Percentiles rank a stretch among this genome's conserved stretches.
These are phyloP conservation scores for Calephelis virginiensis DNA, from an alignment of 1,140 invertebrate genomes.

Conservation along the genomic window DNA sequence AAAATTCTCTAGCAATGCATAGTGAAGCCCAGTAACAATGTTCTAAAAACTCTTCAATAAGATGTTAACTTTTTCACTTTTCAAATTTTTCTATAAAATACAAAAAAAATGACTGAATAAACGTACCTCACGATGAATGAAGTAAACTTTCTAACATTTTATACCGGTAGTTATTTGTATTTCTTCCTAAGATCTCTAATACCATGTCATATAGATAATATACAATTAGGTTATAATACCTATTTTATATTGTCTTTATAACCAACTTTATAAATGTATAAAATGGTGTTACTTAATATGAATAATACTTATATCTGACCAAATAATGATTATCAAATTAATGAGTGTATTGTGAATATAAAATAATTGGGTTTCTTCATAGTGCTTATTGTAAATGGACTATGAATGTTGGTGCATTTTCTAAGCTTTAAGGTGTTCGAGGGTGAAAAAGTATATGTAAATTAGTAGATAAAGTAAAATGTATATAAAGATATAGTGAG, in stretches of 20 bases:
- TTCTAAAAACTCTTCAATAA: too few relatives aligned
- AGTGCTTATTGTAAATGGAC: not conserved
- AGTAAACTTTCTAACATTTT: too few relatives aligned
- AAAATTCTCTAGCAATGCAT: too few relatives aligned
- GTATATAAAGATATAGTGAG: slow-evolving; percentile 2
- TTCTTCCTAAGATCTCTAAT: too few relatives aligned
- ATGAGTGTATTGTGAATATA: not conserved
- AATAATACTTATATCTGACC: slow-evolving; percentile 1
- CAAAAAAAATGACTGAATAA: too few relatives aligned
- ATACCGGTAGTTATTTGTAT: too few relatives aligned
- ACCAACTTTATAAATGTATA: not conserved
- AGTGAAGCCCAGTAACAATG: too few relatives aligned
- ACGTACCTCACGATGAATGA: too few relatives aligned
- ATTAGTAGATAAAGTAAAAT: not conserved
- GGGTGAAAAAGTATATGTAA: slow-evolving; percentile 18
- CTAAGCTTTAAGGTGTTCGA: slow-evolving; percentile 30
- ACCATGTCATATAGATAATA: too few relatives aligned
- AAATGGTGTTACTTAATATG: not conserved
- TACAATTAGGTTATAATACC: too few relatives aligned
- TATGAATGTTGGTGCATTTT: slow-evolving; percentile 29
- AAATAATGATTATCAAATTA: not conserved
- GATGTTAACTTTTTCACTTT: too few relatives aligned
- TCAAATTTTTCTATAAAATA: too few relatives aligned
- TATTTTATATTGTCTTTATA: slow-evolving; percentile 1
- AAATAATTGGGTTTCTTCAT: not conserved